Base-by-base conservation (phyloP, 2,113 vertebrate species). In the Callocephalon fimbriatum region DNA sequence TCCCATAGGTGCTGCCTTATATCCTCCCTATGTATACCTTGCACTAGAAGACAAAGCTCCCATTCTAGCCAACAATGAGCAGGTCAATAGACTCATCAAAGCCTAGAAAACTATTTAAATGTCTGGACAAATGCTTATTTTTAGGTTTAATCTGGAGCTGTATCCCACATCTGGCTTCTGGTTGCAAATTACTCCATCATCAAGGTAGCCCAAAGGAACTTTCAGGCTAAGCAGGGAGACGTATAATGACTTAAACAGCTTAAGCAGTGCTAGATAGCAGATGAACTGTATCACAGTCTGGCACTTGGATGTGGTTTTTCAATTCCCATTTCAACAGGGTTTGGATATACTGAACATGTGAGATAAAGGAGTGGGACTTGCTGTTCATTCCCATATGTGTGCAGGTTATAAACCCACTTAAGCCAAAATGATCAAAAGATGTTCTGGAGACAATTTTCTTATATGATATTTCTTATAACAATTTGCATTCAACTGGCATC, bases 371-470 rank as follows among this genome's bases (percentile, higher is more conserved):
- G 9, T 25, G 12, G 10, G 14, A 81, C 15, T 82, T 65, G 29
- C 7, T 58, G 7, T 48, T 86, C 6, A 3, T 58, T 76, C 14
- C 15, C 4, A 5, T 48, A 51, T 1, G 0, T 25, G 2, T 37
- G 31, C 7, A n/a, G 17, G 23, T 77, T 38, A 48, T 35, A 92
- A 92, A n/a, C 2, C 2, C 27, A 23, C 12, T 12, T n/a, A 40
- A 12, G 47, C 12, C 27, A 66, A 89, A 91, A 62, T 61, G 15
- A 32, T 76, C 16, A 59, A 53, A 12, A 25, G 5, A 9, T 47
- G 3, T 29, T 79, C 45, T 58, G 15, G 21, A 84, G 5, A 45
- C 8, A 19, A 3, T 63, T 66, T 14, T 45, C 10, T 38, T 48
- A 77, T 76, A 53, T 40, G 35, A 58, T 29, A 45, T 16, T 35